A percentile compares a stretch with the other conserved stretches of the same genome.
phyloP scores from a whole-genome alignment of 1,140 invertebrate species.

The Drosophila murphyi region DNA sequence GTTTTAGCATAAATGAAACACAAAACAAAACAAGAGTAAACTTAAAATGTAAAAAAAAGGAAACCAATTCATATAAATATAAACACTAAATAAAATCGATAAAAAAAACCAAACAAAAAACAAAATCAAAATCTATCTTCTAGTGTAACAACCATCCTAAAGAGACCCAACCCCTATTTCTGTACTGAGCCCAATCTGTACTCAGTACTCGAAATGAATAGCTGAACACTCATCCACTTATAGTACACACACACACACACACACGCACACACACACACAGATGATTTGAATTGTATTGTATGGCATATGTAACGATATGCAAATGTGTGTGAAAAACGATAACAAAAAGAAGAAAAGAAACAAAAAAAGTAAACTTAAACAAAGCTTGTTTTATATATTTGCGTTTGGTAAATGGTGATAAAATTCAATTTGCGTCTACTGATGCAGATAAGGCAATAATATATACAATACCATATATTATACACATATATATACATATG shows the following conservation, averaged over 20 bases:
- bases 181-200: conserved; percentile 24
- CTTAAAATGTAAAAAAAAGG: conserved; percentile 56
- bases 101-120: conserved; percentile 15
- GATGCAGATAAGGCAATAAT: conserved; percentile 29
- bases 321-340: conserved; percentile 34
- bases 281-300: conserved; percentile 33
- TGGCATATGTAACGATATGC: conserved; percentile 47
- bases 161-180: conserved; percentile 8
- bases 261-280: background rate
- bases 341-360: conserved; percentile 9
- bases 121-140: conserved; percentile 22
- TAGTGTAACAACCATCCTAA: conserved; percentile 14
- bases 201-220: conserved; percentile 25
- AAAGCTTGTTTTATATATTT: conserved; percentile 40
- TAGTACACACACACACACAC: conserved; percentile 5
- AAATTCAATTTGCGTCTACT: conserved; percentile 39
- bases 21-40: conserved; percentile 40
- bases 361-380: conserved; percentile 20
- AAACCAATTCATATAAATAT: conserved; percentile 41
- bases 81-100: conserved; percentile 46
- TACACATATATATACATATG: conserved; percentile 2
- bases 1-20: conserved; percentile 66
- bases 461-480: background rate
- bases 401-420: conserved; percentile 6
- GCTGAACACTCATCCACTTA: conserved; percentile 14